These are phyloP conservation scores for Magallana nippona DNA, from an alignment of 2,888 invertebrate species.

Conservation along the genomic window DNA sequence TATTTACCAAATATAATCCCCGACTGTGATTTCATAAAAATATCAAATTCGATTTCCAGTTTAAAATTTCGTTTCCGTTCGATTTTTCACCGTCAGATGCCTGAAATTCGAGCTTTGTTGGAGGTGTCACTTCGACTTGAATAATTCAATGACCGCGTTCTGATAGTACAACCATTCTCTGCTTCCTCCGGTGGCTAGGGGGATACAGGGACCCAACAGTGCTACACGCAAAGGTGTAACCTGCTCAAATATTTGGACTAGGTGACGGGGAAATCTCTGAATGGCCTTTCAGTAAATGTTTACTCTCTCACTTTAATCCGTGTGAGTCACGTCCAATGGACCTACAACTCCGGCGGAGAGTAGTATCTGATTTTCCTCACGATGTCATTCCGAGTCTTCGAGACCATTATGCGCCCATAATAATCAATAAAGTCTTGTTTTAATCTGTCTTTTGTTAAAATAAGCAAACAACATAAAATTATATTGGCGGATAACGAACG, in stretches of 20 bases:
- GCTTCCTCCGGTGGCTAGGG: neutral
- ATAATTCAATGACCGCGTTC: neutral
- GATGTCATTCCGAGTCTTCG: too few relatives aligned
- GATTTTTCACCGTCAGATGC: neutral
- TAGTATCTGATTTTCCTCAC: too few relatives aligned
- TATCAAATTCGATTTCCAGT: neutral
- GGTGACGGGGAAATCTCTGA: neutral
- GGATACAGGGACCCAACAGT: too few relatives aligned
- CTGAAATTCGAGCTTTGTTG: neutral
- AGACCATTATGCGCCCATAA: too few relatives aligned
- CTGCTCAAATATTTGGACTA: neutral
- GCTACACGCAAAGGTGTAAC: slow-evolving; percentile 7
- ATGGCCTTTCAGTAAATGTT: slow-evolving; percentile 12
- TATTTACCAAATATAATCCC: neutral
- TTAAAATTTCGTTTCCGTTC: neutral
- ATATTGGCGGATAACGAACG: too few relatives aligned
- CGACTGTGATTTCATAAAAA: neutral
- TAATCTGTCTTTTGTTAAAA: too few relatives aligned
- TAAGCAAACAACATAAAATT: too few relatives aligned
- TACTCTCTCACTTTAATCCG: neutral
- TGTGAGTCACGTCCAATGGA: too few relatives aligned
- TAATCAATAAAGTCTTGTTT: too few relatives aligned
- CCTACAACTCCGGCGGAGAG: too few relatives aligned
- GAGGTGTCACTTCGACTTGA: neutral
- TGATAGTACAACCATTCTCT: neutral